Conservation (phyloP, 2,888 invertebrate genomes). For the Polyommatus icarus region DNA sequence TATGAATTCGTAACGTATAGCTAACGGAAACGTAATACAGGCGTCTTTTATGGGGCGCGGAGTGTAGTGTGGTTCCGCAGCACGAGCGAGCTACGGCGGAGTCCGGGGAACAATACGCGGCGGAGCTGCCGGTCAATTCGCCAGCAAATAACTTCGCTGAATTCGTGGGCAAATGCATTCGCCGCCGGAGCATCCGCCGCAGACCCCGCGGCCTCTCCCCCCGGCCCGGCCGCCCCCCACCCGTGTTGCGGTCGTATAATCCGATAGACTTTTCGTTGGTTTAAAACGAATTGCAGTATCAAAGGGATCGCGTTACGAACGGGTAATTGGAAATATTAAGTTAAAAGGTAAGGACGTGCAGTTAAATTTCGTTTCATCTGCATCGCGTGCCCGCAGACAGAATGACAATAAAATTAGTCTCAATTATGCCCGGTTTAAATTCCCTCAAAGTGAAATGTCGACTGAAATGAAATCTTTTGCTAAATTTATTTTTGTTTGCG, state of each 20-base stretch:
- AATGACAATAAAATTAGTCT: slow-evolving; percentile 29
- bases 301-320: neutral
- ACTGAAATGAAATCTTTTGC: slow-evolving; percentile 18
- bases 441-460: slow-evolving; percentile 13
- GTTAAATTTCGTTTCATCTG: slow-evolving; percentile 26
- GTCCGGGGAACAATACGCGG: slow-evolving; percentile 56
- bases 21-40: slow-evolving; percentile 54
- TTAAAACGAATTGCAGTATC: slow-evolving; percentile 29
- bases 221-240: slow-evolving; percentile 43
- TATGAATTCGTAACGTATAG: slow-evolving; percentile 12
- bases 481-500: slow-evolving; percentile 7
- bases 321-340: slow-evolving; percentile 25
- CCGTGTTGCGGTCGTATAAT: slow-evolving; percentile 40
- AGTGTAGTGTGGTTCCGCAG: slow-evolving; percentile 55
- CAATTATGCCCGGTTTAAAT: slow-evolving; percentile 22
- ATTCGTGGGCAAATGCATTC: slow-evolving; percentile 63
- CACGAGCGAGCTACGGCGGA: slow-evolving; percentile 40
- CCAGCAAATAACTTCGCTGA: slow-evolving; percentile 55
- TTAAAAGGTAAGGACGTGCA: slow-evolving; percentile 29
- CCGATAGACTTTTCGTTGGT: slow-evolving; percentile 24
- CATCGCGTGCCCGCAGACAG: slow-evolving; percentile 30
- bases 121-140: slow-evolving; percentile 43
- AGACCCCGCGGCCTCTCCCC: slow-evolving; percentile 42
- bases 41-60: slow-evolving; percentile 61
- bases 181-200: slow-evolving; percentile 49